Evolutionary conservation across 2,888 invertebrate species (phyloP).

Genomic region (Ctena decussata): DNA sequence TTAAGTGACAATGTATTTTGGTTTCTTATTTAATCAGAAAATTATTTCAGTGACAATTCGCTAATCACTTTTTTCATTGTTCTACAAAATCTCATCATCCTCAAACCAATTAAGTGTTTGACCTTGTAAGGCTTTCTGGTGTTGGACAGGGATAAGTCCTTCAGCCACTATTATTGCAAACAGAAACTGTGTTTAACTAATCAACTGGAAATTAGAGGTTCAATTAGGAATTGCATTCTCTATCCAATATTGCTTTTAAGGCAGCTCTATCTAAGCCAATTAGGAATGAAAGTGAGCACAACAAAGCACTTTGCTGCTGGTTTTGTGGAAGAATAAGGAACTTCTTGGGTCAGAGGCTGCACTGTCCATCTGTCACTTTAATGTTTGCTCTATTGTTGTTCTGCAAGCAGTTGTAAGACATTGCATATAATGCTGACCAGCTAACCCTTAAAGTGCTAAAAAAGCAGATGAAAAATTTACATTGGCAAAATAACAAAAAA

Average conservation of each 20-base stretch:
- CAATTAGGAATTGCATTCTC: background rate
- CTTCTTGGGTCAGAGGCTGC: background rate
- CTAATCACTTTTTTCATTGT: too few relatives aligned
- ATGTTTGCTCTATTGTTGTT: too few relatives aligned
- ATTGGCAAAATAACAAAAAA: too few relatives aligned
- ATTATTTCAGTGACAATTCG: too few relatives aligned
- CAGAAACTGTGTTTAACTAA: background rate
- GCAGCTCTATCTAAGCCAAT: conserved; percentile 2
- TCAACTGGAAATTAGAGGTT: background rate
- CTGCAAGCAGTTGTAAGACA: too few relatives aligned
- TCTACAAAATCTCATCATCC: too few relatives aligned
- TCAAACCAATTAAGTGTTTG: background rate
- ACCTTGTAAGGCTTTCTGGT: background rate
- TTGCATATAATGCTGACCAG: too few relatives aligned
- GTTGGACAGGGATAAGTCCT: background rate
- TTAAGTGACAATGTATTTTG: too few relatives aligned
- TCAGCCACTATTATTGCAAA: background rate
- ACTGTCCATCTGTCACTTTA: conserved; percentile 2
- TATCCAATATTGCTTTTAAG: background rate
- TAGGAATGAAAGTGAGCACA: background rate
- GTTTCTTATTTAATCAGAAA: too few relatives aligned
- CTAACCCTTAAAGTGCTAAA: too few relatives aligned
- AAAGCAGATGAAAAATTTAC: too few relatives aligned
- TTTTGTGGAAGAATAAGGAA: background rate
- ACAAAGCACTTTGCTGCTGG: background rate